Evolutionary conservation across 1,140 invertebrate genomes (phyloP).

Genomic region (Papilio helenus): DNA sequence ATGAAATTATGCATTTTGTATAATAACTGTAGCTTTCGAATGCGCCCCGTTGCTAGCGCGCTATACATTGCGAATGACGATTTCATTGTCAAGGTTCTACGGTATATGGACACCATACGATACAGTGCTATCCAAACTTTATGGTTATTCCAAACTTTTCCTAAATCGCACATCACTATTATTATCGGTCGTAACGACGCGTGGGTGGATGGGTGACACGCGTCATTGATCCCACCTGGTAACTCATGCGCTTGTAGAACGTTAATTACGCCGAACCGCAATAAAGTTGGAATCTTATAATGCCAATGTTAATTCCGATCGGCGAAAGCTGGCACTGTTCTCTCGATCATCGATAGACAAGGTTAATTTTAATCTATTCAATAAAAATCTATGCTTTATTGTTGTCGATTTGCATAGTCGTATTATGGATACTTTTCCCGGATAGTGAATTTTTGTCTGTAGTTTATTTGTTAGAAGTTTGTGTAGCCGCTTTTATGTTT

Average conservation of each 20-base stretch:
- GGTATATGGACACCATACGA: neutral
- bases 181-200: too few relatives aligned
- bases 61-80: neutral
- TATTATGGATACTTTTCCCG: neutral
- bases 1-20: neutral
- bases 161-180: too few relatives aligned
- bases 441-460: neutral
- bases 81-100: slow-evolving; percentile 24
- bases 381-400: slow-evolving; percentile 26
- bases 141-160: too few relatives aligned
- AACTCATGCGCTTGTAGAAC: too few relatives aligned
- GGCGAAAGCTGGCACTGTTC: slow-evolving; percentile 19
- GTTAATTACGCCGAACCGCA: neutral
- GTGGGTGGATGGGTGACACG: too few relatives aligned
- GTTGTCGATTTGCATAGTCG: slow-evolving; percentile 21
- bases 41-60: neutral
- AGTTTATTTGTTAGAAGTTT: neutral
- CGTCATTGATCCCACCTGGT: too few relatives aligned
- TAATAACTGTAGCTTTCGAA: slow-evolving; percentile 9
- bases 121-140: too few relatives aligned
- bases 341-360: slow-evolving; percentile 10
- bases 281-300: neutral
- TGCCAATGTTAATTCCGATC: neutral
- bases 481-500: neutral
- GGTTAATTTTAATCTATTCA: slow-evolving; percentile 34